These are phyloP conservation scores for Morpho helenor DNA, from an alignment of 2,888 invertebrate species.

Conservation along the genomic window DNA sequence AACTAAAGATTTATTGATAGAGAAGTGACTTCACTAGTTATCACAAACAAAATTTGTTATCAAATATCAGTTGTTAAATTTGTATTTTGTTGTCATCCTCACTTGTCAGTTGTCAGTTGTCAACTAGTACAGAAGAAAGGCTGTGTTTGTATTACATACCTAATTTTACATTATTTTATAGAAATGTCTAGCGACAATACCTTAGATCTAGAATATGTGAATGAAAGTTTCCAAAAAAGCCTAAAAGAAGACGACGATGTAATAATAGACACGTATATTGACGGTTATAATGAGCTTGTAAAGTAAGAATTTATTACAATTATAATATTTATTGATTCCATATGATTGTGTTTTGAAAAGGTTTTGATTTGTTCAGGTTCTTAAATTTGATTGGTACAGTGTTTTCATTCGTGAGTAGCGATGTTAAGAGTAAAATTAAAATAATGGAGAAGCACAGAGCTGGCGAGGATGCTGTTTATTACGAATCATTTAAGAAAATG, in stretches of 20 bases:
- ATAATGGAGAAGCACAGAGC: constrained; percentile 83
- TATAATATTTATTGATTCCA: constrained; percentile 33
- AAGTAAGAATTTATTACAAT: constrained; percentile 79
- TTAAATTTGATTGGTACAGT: constrained; percentile 92
- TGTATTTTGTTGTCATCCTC: not conserved
- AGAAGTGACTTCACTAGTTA: no score
- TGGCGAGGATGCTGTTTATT: constrained; percentile 74
- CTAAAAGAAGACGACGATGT: constrained; percentile 86
- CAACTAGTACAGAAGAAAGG: not conserved
- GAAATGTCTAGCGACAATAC: constrained; percentile 70
- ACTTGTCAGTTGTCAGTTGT: constrained; percentile 3
- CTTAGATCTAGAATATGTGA: constrained; percentile 62
- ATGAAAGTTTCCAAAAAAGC: constrained; percentile 82
- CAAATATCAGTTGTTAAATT: no score
- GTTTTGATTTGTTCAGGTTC: constrained; percentile 82
- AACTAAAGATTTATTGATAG: no score
- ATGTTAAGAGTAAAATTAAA: constrained; percentile 92
- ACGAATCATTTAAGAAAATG: constrained; percentile 89
- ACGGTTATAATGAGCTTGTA: constrained; percentile 89
- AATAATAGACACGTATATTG: constrained; percentile 84
- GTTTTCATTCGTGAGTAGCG: constrained; percentile 94
- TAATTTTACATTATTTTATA: constrained; percentile 20
- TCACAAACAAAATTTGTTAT: no score
- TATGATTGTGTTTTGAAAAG: constrained; percentile 36
- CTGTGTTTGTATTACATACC: not conserved